A percentile compares a stretch with the other conserved stretches of the same genome.
These are phyloP conservation scores for Euproctis similis DNA, from an alignment of 2,888 invertebrate genomes.

Conservation along the genomic window DNA sequence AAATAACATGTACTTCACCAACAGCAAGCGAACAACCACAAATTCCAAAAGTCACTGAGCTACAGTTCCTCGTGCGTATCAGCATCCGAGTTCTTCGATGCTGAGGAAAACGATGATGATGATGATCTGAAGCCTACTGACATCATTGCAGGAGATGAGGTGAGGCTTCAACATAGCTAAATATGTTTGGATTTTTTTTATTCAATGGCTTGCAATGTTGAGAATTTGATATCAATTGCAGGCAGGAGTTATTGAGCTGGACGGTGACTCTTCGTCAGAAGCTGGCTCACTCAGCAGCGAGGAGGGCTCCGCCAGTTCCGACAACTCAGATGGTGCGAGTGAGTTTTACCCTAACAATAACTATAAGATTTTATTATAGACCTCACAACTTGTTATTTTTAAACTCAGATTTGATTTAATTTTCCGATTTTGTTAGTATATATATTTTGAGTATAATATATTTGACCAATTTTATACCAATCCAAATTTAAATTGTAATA, in stretches of 20 bases:
- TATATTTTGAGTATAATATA: too few relatives aligned
- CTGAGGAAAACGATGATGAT: conserved; percentile 77
- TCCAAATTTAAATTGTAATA: too few relatives aligned
- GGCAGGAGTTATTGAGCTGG: conserved; percentile 68
- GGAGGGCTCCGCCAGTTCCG: conserved; percentile 81
- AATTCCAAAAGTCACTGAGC: conserved; percentile 79
- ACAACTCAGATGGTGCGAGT: conserved; percentile 74
- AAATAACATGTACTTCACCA: too few relatives aligned
- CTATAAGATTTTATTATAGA: too few relatives aligned
- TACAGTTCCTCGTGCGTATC: conserved; percentile 86
- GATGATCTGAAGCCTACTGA: conserved; percentile 46
- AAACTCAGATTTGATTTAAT: too few relatives aligned
- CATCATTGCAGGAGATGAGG: conserved; percentile 53
- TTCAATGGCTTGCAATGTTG: too few relatives aligned
- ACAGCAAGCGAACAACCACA: conserved; percentile 59
- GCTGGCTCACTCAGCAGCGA: conserved; percentile 81
- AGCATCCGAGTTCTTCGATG: conserved; percentile 88
- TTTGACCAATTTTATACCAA: too few relatives aligned
- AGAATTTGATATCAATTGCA: too few relatives aligned
- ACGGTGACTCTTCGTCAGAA: conserved; percentile 83
- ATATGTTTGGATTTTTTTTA: too few relatives aligned
- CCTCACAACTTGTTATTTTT: too few relatives aligned
- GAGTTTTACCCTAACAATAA: conserved; percentile 17
- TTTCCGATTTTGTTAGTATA: too few relatives aligned
- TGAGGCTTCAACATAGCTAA: too few relatives aligned